Evolutionary conservation across 2,888 invertebrate species (phyloP).

Genomic region (Tiphia femorata): DNA sequence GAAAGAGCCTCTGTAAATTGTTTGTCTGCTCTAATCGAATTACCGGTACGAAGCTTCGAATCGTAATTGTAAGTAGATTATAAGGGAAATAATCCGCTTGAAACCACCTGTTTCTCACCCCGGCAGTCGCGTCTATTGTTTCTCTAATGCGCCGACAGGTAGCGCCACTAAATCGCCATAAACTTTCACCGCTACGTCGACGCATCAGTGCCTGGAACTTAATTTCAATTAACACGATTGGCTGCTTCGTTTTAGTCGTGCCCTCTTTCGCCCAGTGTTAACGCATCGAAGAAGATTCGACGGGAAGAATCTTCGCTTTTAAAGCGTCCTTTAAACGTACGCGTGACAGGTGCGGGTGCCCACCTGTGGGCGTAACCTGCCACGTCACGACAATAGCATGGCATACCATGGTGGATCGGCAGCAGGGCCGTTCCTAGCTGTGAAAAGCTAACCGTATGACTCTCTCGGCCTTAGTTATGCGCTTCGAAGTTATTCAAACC

Average conservation of each 20-base stretch:
- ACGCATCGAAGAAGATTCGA: too few species aligned
- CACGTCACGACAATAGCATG: slow-evolving; percentile 17
- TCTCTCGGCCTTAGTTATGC: too few species aligned
- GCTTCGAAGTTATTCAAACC: too few species aligned
- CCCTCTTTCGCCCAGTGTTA: too few species aligned
- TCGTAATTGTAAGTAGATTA: slow-evolving; percentile 9
- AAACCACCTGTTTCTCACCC: slow-evolving; percentile 16
- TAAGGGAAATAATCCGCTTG: slow-evolving; percentile 4
- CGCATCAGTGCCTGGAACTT: neutral
- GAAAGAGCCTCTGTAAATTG: too few species aligned
- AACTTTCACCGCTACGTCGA: neutral
- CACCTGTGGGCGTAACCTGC: slow-evolving; percentile 19
- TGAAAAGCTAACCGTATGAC: too few species aligned
- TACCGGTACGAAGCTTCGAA: neutral
- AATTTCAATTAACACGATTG: too few species aligned
- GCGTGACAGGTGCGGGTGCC: slow-evolving; percentile 1
- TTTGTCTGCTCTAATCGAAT: neutral
- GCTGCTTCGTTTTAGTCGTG: too few species aligned
- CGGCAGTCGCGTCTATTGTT: slow-evolving; percentile 1
- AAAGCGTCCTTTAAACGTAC: neutral
- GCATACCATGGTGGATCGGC: slow-evolving; percentile 6
- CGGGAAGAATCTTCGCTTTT: too few species aligned
- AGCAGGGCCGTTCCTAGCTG: neutral
- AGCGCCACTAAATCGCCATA: slow-evolving; percentile 23
- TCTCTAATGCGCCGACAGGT: slow-evolving; percentile 9